Base-by-base conservation (phyloP, 2,113 vertebrate genomes). In the human region DNA sequence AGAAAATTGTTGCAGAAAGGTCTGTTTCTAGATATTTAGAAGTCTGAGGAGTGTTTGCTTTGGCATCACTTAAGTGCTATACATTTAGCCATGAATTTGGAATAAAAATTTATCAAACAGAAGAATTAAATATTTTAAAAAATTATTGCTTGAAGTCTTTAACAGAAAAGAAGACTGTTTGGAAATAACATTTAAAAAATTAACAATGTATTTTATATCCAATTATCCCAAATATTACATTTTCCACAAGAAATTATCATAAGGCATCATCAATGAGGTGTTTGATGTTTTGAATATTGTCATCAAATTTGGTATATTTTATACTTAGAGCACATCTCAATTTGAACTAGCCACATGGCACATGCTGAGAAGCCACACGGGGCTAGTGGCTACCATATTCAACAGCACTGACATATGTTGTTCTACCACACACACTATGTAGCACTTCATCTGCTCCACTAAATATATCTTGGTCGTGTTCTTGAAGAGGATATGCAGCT, bases 101-200 rank as follows among this genome's bases (percentile, higher is more conserved):
- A 75, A 72, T 6, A 80, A 97, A 93, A 84, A 30, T 8, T 92
- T 55, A 80, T 82, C 30, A 95, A 94, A 79, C 30, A 45, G n/a
- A 76, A 45, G 2, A 96, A 80, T 88, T 14, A 83, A 92, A n/a
- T 12, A 59, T 86, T 96, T 96, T 86, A 3, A 95, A 79, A 66
- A 48, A 16, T 80, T 52, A 87, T 59, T 83, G 32, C 11, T 48
- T 45, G 89, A 50, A 92, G 17, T 84, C 57, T 88, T 32, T 73
- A 92, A n/a, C 10, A 92, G 64, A 76, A 97, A 96, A 57, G 2
- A 76, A 91, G 20, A 57, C 61, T 81, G 64, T 40, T 76, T 90
- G 32, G 16, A n/a, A 68, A n/a, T 68, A n/a, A 84, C 1, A 45
- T 16, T 59, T 95, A 79, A 16, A 94, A 72, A 64, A 6, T 12